Base-by-base conservation (phyloP, 1,140 invertebrate genomes). In the Mercenaria mercenaria region DNA sequence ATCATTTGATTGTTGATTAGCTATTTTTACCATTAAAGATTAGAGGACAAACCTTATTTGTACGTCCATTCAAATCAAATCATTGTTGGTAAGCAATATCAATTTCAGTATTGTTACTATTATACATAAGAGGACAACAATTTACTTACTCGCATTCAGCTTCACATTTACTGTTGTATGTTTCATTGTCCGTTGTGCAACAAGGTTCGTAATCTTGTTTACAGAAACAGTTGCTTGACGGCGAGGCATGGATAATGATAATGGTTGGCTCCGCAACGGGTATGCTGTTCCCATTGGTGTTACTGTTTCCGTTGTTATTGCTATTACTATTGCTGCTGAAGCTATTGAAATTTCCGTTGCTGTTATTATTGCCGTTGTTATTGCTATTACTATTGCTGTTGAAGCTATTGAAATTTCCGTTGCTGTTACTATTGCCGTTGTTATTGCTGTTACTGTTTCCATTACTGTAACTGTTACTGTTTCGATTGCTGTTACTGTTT, bases 111-210 rank as follows among this genome's bases (percentile, higher is more conserved):
- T n/a, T n/a, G n/a, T n/a, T n/a, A n/a, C n/a, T n/a, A n/a, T n/a
- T n/a, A n/a, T n/a, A n/a, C n/a, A n/a, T n/a, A n/a, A n/a, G n/a
- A n/a, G n/a, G n/a, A n/a, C n/a, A n/a, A 8, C 6, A 8, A 56
- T 56, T n/a, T 77, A 74, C 69, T 74, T 77, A 77, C 74, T 77
- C 43, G 43, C 74, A 77, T 20, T 32, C 39, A 11, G 74, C 74
- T 13, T 77, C 74, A 52, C 74, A 77, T 15, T 26, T 74, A 37
- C 41, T 74, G 43, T 52, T 20, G 34, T 77, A 77, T 13, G 74
- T 77, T 26, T 77, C 43, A 10, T 34, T 26, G 15, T 77, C 67
- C 10, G 74, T 77, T 47, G 74, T 77, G n/a, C 67, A 72, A 43
- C 34, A 39, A 32, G 34, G 34, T 3, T 72, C 18, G n/a, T n/a